phyloP scores from a whole-genome alignment of 1,140 invertebrate species.

The Anoplophora glabripennis region DNA sequence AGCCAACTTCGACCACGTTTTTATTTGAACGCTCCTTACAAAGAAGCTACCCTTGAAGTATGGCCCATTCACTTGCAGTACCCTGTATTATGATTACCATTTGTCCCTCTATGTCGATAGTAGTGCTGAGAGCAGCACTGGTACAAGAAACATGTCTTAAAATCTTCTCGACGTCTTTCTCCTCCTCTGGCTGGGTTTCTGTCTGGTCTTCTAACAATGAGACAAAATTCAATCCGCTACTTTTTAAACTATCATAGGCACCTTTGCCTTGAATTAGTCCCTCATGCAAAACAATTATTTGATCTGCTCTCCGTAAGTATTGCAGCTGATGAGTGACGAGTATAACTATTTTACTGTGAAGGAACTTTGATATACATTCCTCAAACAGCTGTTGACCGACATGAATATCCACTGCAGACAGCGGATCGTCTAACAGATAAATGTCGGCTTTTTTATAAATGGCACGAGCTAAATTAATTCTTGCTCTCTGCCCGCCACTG shows the following conservation, averaged over 20 bases:
- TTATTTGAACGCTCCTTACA: no score
- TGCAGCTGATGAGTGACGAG: slow-evolving; percentile 76
- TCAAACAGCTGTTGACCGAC: slow-evolving; percentile 48
- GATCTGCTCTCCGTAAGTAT: slow-evolving; percentile 62
- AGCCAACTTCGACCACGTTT: no score
- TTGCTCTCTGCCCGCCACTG: slow-evolving; percentile 77
- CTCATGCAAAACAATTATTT: slow-evolving; percentile 51
- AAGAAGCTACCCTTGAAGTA: no score
- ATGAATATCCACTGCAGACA: slow-evolving; percentile 64
- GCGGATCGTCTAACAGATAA: slow-evolving; percentile 70
- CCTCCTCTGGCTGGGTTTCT: neutral
- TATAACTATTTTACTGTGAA: slow-evolving; percentile 68
- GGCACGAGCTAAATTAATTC: slow-evolving; percentile 69
- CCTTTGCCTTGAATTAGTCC: slow-evolving; percentile 44
- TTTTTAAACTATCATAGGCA: slow-evolving; percentile 33
- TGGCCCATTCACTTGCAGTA: no score
- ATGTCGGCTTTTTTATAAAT: slow-evolving; percentile 59
- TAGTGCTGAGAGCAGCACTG: slow-evolving; percentile 26
- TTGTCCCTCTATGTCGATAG: slow-evolving; percentile 31
- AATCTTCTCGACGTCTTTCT: slow-evolving; percentile 28
- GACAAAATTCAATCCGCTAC: slow-evolving; percentile 42
- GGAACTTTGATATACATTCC: slow-evolving; percentile 41
- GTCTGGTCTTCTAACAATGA: slow-evolving; percentile 41
- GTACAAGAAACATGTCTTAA: slow-evolving; percentile 24
- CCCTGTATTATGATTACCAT: slow-evolving; percentile 21